phyloP scores from a whole-genome alignment of 2,888 invertebrate species.

The Limnephilus auricula region DNA sequence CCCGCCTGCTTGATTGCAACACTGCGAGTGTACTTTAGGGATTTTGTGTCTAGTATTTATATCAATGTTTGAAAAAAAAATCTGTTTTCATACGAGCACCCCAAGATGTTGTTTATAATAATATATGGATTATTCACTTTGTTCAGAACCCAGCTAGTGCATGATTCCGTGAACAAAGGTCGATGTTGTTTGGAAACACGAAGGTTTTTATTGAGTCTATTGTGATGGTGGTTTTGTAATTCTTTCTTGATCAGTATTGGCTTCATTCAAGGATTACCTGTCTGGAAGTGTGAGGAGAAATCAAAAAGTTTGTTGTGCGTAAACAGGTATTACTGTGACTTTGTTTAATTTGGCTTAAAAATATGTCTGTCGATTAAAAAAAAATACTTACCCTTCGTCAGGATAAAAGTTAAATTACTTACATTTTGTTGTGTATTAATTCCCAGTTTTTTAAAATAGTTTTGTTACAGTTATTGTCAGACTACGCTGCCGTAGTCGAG shows the following conservation, averaged over 20 bases:
- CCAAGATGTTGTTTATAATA: not conserved
- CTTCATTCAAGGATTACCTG: not conserved
- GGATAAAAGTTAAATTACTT: no score
- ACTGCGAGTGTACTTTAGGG: not conserved
- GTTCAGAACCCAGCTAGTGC: not conserved
- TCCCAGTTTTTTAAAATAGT: no score
- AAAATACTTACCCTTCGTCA: no score
- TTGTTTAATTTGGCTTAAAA: no score
- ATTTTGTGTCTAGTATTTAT: not conserved
- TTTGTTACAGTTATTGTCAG: no score
- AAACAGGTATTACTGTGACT: no score
- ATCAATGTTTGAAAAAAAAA: not conserved
- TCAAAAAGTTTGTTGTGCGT: not conserved
- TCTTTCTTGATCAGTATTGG: not conserved
- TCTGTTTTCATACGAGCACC: not conserved
- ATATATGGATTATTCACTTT: not conserved
- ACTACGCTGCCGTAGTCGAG: no score
- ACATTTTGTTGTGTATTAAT: no score
- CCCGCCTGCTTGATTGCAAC: not conserved
- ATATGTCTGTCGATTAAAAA: no score
- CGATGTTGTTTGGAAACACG: not conserved
- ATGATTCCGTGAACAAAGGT: not conserved
- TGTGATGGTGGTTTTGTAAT: not conserved
- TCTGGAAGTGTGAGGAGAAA: not conserved
- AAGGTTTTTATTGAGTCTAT: not conserved